Percentiles rank a stretch among this genome's conserved stretches.
Evolutionary conservation across 2,113 vertebrate genomes (phyloP).

Genomic region (Spea bombifrons): DNA sequence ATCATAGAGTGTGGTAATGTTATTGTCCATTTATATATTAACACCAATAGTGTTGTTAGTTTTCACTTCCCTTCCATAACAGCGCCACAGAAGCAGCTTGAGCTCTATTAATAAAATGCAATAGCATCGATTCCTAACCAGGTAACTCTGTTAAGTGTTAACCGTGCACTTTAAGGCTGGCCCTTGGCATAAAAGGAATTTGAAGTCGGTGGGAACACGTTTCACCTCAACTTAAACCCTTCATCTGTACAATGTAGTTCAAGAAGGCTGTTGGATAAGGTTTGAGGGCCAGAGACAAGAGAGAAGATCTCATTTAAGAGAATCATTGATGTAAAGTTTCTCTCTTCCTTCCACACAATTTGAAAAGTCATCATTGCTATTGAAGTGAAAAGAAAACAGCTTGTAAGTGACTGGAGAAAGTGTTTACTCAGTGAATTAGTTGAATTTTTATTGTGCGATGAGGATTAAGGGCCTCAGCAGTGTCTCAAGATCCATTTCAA

Average conservation of each 20-base stretch:
- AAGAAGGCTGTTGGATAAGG: not conserved
- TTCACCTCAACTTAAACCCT: too few species aligned
- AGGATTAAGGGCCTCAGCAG: conserved; percentile 82
- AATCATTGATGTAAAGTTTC: conserved; percentile 56
- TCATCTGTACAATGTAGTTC: not conserved
- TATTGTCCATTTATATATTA: too few species aligned
- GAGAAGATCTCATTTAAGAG: conserved; percentile 42
- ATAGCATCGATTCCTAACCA: too few species aligned
- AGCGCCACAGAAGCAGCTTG: too few species aligned
- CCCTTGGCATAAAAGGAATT: too few species aligned
- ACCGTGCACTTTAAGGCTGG: too few species aligned
- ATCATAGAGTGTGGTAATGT: too few species aligned
- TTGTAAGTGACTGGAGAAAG: conserved; percentile 91
- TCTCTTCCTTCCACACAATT: conserved; percentile 63
- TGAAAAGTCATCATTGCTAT: conserved; percentile 70
- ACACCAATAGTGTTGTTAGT: too few species aligned
- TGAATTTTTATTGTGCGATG: conserved; percentile 92
- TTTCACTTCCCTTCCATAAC: too few species aligned
- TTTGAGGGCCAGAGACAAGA: not conserved
- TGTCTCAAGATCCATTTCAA: conserved; percentile 91
- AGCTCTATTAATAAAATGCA: too few species aligned
- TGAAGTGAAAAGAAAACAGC: conserved; percentile 85
- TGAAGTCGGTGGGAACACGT: too few species aligned
- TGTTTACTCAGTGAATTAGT: conserved; percentile 99
- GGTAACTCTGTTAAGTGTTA: too few species aligned